These are phyloP conservation scores for Calephelis virginiensis DNA, from an alignment of 1,140 invertebrate species.

Conservation along the genomic window DNA sequence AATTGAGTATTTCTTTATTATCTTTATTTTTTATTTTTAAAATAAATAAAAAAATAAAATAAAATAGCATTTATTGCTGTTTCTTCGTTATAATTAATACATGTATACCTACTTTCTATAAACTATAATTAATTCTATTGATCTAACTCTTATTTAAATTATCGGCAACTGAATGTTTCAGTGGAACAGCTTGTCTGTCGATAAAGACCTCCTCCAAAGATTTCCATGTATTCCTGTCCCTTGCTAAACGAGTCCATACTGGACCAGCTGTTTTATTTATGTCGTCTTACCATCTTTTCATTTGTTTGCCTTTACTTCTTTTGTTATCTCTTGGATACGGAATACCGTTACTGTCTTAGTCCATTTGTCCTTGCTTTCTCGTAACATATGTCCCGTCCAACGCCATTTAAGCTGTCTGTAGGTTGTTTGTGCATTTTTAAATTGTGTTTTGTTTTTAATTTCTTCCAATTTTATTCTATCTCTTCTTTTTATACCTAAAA, in stretches of 20 bases:
- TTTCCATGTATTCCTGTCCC: constrained; percentile 25
- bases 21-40: no score
- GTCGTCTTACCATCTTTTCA: constrained; percentile 36
- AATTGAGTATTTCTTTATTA: no score
- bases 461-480: constrained; percentile 18
- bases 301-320: neutral
- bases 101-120: neutral
- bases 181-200: constrained; percentile 29
- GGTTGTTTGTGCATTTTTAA: constrained; percentile 7
- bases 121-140: neutral
- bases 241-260: constrained; percentile 25
- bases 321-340: no score
- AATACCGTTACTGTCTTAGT: neutral
- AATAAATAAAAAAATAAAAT: no score
- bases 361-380: constrained; percentile 27
- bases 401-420: constrained; percentile 26
- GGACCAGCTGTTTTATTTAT: constrained; percentile 29
- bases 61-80: constrained; percentile 11
- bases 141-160: neutral
- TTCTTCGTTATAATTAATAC: neutral
- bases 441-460: constrained; percentile 31
- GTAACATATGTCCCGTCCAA: constrained; percentile 30
- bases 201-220: constrained; percentile 32
- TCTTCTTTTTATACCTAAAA: constrained; percentile 23
- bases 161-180: neutral